These are phyloP conservation scores for Calliopum simillimum DNA, from an alignment of 2,888 invertebrate species.

Conservation along the genomic window DNA sequence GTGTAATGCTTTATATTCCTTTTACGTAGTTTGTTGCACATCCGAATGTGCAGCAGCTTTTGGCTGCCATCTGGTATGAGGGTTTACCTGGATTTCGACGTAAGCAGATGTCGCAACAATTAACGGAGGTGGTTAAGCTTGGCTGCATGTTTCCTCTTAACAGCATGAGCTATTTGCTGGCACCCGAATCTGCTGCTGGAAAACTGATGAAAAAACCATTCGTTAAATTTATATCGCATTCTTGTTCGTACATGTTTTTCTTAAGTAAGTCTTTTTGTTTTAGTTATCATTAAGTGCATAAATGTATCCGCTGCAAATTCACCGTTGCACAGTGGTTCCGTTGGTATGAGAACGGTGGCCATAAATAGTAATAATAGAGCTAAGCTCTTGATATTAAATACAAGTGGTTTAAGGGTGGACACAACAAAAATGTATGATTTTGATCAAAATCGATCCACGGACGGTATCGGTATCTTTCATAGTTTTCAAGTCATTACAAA, in stretches of 20 bases:
- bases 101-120: constrained; percentile 88
- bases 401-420: too few species aligned
- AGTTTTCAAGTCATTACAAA: too few species aligned
- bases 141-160: constrained; percentile 94
- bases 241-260: constrained; percentile 95
- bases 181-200: constrained; percentile 89
- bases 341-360: too few species aligned
- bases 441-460: too few species aligned
- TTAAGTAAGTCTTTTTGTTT: constrained; percentile 93
- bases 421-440: too few species aligned
- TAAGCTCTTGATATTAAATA: too few species aligned
- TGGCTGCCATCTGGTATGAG: constrained; percentile 98
- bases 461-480: too few species aligned
- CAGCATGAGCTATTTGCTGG: constrained; percentile 90
- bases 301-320: too few species aligned
- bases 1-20: not conserved
- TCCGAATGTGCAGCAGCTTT: constrained; percentile 95
- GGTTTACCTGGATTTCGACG: constrained; percentile 96
- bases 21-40: constrained; percentile 91
- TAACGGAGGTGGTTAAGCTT: constrained; percentile 85
- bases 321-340: too few species aligned
- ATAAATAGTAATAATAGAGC: too few species aligned
- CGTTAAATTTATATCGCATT: constrained; percentile 98
- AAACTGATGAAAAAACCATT: constrained; percentile 96
- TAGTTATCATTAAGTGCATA: too few species aligned